Base-by-base conservation (phyloP, 1,140 invertebrate genomes). In the Protaetia brevitarsis region DNA sequence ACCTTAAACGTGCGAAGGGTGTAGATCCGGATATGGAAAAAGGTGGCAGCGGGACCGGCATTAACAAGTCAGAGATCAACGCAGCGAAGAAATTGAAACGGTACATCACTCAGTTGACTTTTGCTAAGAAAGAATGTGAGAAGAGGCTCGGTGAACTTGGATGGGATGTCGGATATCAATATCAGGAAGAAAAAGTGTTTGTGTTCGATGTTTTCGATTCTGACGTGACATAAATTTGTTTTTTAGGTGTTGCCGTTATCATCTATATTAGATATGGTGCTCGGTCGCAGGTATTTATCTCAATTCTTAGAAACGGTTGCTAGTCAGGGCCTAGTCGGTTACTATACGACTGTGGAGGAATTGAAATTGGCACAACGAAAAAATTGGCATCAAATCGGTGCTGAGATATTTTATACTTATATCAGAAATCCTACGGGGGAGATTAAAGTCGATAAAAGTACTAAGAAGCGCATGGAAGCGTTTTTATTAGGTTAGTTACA, bases 391-490 rank as follows among this genome's bases (percentile, higher is more conserved):
- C 91, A 95, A 69, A 78, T 95, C n/a, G 94, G 89, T 10, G 89
- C 90, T 28, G 92, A 95, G 76, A 93, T 95, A 69, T 95, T 93
- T 80, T 93, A 95, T 72, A 93, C 91, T 10, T 95, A 92, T 72
- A 90, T 95, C 65, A 83, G 88, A 66, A 89, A 89, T 51, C 87
- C 89, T 4, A 88, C 86, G 64, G 88, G 88, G 1, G 88, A 90
- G 75, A 89, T 93, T 65, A 91, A 91, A 81, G 86, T 91, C 45
- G 88, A 89, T 73, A 91, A 91, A 79, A 83, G 82, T 61, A 84
- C 86, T 2, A 83, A 89, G 45, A 93, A 93, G 76, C 84, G 88
- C 64, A 95, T 96, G 85, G 93, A 96, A 76, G 85, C 87, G 23
- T 96, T 95, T 79, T 80, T 96, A 60, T 77, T 94, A 41, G 41